Base-by-base conservation (phyloP, 2,888 invertebrate species). In the Pimpla rufipes region DNA sequence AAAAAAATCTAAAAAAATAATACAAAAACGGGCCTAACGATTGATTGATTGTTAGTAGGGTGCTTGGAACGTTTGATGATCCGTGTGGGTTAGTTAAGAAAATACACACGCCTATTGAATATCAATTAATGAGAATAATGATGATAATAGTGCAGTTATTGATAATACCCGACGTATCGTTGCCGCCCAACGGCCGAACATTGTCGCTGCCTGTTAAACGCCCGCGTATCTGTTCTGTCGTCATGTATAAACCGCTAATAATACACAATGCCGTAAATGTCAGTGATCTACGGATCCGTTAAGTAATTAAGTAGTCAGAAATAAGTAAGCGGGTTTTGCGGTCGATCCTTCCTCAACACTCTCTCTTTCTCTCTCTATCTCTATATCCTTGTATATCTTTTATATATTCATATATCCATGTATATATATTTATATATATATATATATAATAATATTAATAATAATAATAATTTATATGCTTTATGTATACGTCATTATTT, bases 301-400 rank as follows among this genome's bases (percentile, higher is more conserved):
- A 87, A 89, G 86, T 89, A 89, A 89, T 90, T 90, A 89, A 88
- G 88, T 90, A 89, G 85, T 83, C 89, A 86, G 37, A 62, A 88
- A 88, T 90, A 88, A 88, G 84, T 88, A 88, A 68, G 82, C 82
- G 77, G 80, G 50, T 79, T 74, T 85, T 85, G 85, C 86, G 83
- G 82, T 86, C 84, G 81, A 88, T 86, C 67, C 62, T 62, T 76
- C 84, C 40, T 84, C 73, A 59, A 73, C 73, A 21, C 57, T 78
- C 68, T 80, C 71, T 81, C 47, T 79, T 47, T 76, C 73, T 70
- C 81, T 81, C 50, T 76, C 64, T 77, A 82, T 64, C 29, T 82
- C 74, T 64, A 47, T 70, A 71, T 62, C 68, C 18, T 75, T 70
- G 64, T 59, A 76, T 78, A 80, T 80, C 76, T 68, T 67, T 80